Evolutionary conservation across 2,113 vertebrate species (phyloP).

Genomic region (Micronisus gabar): DNA sequence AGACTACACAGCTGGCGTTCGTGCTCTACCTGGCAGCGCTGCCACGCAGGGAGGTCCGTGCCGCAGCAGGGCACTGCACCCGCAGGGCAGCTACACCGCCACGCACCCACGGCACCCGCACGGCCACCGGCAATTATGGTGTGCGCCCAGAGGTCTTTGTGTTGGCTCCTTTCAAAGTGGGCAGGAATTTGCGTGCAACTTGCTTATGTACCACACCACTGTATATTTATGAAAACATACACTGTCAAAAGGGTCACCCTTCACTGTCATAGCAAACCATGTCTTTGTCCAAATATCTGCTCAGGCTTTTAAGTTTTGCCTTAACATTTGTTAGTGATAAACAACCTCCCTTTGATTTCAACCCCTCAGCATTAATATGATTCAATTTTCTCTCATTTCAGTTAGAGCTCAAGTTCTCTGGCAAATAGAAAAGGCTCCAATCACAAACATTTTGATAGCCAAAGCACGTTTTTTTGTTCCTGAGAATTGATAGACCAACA

Average conservation of each 20-base stretch:
- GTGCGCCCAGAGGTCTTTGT: accelerated
- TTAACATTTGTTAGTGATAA: background rate
- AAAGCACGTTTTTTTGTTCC: background rate
- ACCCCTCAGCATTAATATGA: background rate
- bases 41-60: no score
- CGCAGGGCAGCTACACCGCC: accelerated
- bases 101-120: background rate
- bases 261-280: background rate
- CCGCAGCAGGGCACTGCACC: background rate
- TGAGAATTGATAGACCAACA: background rate
- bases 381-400: background rate
- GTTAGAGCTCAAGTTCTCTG: background rate
- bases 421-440: background rate
- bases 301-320: background rate
- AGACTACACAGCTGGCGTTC: accelerated
- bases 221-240: background rate
- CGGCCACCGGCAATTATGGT: background rate
- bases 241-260: background rate
- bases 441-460: background rate
- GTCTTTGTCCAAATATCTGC: background rate
- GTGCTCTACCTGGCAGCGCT: accelerated
- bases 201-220: accelerated
- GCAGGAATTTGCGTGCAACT: background rate
- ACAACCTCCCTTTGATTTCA: background rate
- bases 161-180: background rate